Evolutionary conservation across 2,888 invertebrate species (phyloP).

Genomic region (Drosophila mettleri): DNA sequence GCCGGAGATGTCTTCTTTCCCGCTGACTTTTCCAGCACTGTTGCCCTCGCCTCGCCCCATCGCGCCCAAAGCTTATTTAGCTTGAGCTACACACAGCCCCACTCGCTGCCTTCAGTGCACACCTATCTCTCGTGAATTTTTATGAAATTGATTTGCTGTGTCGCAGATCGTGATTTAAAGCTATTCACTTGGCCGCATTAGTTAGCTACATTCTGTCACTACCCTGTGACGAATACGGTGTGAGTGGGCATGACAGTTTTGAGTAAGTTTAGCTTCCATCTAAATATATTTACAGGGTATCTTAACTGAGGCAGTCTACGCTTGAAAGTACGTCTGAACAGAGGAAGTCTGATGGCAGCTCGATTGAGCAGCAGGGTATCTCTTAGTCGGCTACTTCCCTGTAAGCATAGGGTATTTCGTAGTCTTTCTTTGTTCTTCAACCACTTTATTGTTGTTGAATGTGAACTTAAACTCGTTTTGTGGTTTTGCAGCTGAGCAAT

Average conservation of each 20-base stretch:
- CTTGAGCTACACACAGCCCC: too few species aligned
- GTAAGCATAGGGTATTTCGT: background rate
- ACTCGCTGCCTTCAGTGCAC: slow-evolving; percentile 3
- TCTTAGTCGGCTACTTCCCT: background rate
- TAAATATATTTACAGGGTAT: background rate
- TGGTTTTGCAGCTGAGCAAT: slow-evolving; percentile 66
- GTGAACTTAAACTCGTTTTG: slow-evolving; percentile 55
- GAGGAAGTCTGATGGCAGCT: too few species aligned
- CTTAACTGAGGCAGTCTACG: too few species aligned
- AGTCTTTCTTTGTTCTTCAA: background rate
- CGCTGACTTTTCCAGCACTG: background rate
- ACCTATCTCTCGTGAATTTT: slow-evolving; percentile 47
- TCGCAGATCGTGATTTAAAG: slow-evolving; percentile 39
- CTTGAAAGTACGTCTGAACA: too few species aligned
- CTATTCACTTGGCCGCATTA: slow-evolving; percentile 29
- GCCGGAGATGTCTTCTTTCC: slow-evolving; percentile 45
- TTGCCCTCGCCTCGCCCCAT: too few species aligned
- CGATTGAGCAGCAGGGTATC: background rate
- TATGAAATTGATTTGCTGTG: slow-evolving; percentile 71
- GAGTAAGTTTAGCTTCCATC: background rate
- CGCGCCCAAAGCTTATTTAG: too few species aligned
- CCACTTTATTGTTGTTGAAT: slow-evolving; percentile 8
- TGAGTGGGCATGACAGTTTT: background rate
- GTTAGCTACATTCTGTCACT: slow-evolving; percentile 29
- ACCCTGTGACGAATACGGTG: background rate